These are phyloP conservation scores for Tyrophagus putrescentiae DNA, from an alignment of 1,140 invertebrate genomes.

Conservation along the genomic window DNA sequence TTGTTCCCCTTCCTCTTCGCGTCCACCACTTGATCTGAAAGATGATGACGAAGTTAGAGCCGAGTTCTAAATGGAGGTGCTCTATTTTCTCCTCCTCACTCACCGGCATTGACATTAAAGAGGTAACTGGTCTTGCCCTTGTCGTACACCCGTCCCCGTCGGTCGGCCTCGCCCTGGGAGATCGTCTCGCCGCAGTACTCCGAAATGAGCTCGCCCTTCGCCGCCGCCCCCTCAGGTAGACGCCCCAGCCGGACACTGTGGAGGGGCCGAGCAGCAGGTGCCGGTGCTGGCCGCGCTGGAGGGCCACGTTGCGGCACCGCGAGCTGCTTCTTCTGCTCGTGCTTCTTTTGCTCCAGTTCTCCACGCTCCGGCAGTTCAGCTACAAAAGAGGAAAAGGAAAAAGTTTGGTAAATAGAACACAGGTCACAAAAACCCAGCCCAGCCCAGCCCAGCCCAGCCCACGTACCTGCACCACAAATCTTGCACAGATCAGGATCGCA, in stretches of 20 bases:
- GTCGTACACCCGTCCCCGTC: conserved; percentile 96
- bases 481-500: conserved; percentile 98
- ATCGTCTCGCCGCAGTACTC: conserved; percentile 99
- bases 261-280: conserved; percentile 90
- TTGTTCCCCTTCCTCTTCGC: conserved; percentile 98
- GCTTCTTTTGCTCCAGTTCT: too few relatives aligned
- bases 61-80: too few relatives aligned
- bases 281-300: conserved; percentile 67
- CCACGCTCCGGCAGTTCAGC: conserved; percentile 56
- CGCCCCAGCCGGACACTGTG: conserved; percentile 97
- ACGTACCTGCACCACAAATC: conserved; percentile 67
- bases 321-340: too few relatives aligned
- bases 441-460: too few relatives aligned
- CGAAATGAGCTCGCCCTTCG: conserved; percentile 97
- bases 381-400: conserved; percentile 23
- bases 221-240: conserved; percentile 81
- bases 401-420: background rate
- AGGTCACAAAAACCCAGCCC: too few relatives aligned
- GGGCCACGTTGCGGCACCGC: conserved; percentile 90
- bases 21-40: conserved; percentile 86
- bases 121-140: conserved; percentile 99
- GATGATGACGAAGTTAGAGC: too few relatives aligned
- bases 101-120: conserved; percentile 94
- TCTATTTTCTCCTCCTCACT: too few relatives aligned
- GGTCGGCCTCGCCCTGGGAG: conserved; percentile 94